phyloP scores from a whole-genome alignment of 2,888 invertebrate genomes.

The Phortica okadai region DNA sequence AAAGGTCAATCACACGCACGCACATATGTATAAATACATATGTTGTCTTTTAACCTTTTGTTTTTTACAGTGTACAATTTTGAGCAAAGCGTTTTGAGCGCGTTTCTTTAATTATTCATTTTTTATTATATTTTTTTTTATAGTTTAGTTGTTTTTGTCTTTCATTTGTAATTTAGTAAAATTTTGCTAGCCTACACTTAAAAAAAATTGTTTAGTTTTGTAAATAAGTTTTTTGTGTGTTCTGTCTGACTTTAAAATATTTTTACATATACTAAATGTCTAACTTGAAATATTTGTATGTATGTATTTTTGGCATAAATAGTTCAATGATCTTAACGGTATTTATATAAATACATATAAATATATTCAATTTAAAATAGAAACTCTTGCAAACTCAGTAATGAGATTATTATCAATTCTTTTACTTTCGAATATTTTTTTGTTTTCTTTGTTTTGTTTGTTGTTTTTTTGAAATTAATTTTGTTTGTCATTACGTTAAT shows the following conservation, averaged over 20 bases:
- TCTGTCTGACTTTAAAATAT: background rate
- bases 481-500: constrained; percentile 43
- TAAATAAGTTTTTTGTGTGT: constrained; percentile 31
- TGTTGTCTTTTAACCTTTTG: background rate
- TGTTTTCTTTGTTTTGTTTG: constrained; percentile 6
- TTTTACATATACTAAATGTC: background rate
- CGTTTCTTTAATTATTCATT: constrained; percentile 29
- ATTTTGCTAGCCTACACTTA: constrained; percentile 63
- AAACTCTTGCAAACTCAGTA: constrained; percentile 68
- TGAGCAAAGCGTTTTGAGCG: constrained; percentile 53
- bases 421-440: constrained; percentile 12
- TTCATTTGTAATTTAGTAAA: constrained; percentile 41
- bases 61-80: background rate
- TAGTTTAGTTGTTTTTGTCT: constrained; percentile 36
- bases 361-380: constrained; percentile 62
- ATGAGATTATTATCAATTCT: constrained; percentile 46
- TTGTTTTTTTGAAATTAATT: constrained; percentile 12
- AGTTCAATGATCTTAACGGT: background rate
- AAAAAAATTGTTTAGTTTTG: constrained; percentile 22
- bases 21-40: background rate
- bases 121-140: constrained; percentile 35
- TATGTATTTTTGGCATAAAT: constrained; percentile 30
- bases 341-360: constrained; percentile 13
- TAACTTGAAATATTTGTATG: constrained; percentile 11
- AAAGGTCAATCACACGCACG: background rate